Base-by-base conservation (phyloP, 2,797 vertebrate genomes). In the Lindbergichthys nudifrons region DNA sequence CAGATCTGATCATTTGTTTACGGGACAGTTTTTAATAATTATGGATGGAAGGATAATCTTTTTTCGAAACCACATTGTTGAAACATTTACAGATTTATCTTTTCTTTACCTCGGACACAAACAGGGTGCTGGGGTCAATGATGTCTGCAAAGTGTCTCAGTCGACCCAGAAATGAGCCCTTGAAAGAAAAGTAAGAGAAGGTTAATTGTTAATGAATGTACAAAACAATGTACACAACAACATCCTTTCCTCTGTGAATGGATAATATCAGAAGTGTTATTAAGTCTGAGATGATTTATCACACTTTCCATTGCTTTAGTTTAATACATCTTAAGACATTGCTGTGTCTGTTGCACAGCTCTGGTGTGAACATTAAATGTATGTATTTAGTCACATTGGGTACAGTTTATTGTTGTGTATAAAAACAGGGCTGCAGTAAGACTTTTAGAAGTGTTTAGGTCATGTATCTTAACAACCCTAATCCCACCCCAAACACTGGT, bases 61-160 rank as follows among this genome's bases (percentile, higher is more conserved):
- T 5, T 26, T 26, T 26, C 26, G 26, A 5, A 1, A 26, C 26
- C 4, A 26, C 26, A 26, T 26, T 26, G 26, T 26, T 26, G 26
- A 26, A 26, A 26, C 26, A 5, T 26, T 26, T 26, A 5, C 26
- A 26, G 26, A 26, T 26, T 26, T 26, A 5, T 26, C 26, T 16
- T 80, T 92, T 94, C 4, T 18, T 93, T 95, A 98, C 97, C 97
- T 98, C 96, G 0, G 96, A 96, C 60, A 98, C 96, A 82, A 98
- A 97, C 67, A 98, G 94, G 0, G 96, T 98, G 65, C 96, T 95
- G 0, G 97, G 97, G 81, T 98, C 97, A 0, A 98, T 98, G 92
- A 98, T 95, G 88, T 97, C 96, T 75, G 96, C 47, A 84, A 97
- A 97, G 93, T 98, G 97, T 83, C 96, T 94, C 91, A 98, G 95